These are phyloP conservation scores for Drosophila grimshawi DNA, from an alignment of 1,140 invertebrate genomes.

Conservation along the genomic window DNA sequence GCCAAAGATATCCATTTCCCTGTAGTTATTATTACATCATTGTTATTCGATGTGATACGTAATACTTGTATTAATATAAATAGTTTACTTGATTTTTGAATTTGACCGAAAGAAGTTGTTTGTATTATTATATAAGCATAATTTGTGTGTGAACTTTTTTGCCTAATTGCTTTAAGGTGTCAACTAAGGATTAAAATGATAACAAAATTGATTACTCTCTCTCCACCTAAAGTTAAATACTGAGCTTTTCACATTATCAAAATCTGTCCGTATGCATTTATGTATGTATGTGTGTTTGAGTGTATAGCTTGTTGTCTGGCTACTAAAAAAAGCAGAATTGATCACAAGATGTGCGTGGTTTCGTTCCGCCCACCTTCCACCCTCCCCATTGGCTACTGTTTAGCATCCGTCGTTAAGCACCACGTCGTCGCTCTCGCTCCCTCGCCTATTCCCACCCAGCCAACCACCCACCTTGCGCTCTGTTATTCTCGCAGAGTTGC, in stretches of 20 bases:
- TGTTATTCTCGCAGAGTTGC: conserved; percentile 14
- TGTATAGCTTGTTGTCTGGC: conserved; percentile 1
- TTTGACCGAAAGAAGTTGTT: too few species aligned
- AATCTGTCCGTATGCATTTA: background rate
- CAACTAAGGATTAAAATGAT: background rate
- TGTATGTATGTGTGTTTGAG: background rate
- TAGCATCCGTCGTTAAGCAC: conserved; percentile 5
- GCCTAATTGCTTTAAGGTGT: background rate
- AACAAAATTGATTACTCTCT: conserved; percentile 7
- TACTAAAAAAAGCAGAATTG: conserved; percentile 11
- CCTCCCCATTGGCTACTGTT: background rate
- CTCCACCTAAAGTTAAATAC: background rate
- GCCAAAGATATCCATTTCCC: too few species aligned
- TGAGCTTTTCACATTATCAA: background rate
- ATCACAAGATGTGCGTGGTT: conserved; percentile 37
- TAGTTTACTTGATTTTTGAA: too few species aligned
- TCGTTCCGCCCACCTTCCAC: background rate
- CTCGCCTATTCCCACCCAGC: background rate
- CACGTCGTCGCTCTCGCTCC: conserved; percentile 31
- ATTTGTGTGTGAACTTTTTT: too few species aligned
- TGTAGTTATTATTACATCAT: too few species aligned
- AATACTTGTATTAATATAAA: too few species aligned
- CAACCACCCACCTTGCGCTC: conserved; percentile 25
- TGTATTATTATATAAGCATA: too few species aligned
- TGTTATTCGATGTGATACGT: too few species aligned